Conservation (phyloP, 2,888 invertebrate genomes). For the Oasisia sp. region DNA sequence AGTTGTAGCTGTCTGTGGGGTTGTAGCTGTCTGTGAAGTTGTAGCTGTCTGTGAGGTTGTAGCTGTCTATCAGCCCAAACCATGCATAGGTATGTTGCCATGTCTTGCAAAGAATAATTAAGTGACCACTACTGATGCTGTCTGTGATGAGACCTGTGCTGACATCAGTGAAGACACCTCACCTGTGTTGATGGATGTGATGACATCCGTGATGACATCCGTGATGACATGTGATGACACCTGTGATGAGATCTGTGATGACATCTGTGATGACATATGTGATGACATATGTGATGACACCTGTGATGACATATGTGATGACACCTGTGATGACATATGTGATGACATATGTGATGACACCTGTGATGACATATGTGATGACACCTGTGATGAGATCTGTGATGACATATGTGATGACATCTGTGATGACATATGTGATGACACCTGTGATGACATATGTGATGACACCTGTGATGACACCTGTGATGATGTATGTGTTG, state of each 20-base stretch:
- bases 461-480: neutral
- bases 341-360: neutral
- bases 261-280: neutral
- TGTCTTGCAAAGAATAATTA: too few species aligned
- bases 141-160: too few species aligned
- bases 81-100: too few species aligned
- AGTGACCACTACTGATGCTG: too few species aligned
- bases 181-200: too few species aligned
- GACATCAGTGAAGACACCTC: neutral
- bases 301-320: neutral
- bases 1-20: too few species aligned
- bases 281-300: neutral
- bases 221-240: neutral
- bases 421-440: too few species aligned
- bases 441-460: neutral
- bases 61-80: too few species aligned
- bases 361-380: too few species aligned
- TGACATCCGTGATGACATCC: neutral
- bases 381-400: too few species aligned
- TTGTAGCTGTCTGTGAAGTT: too few species aligned
- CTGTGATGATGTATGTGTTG: neutral
- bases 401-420: neutral
- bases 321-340: neutral
- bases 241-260: neutral
- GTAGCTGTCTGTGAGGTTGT: too few species aligned